Conservation (phyloP, 2,797 vertebrate species). For the Lerista edwardsae region DNA sequence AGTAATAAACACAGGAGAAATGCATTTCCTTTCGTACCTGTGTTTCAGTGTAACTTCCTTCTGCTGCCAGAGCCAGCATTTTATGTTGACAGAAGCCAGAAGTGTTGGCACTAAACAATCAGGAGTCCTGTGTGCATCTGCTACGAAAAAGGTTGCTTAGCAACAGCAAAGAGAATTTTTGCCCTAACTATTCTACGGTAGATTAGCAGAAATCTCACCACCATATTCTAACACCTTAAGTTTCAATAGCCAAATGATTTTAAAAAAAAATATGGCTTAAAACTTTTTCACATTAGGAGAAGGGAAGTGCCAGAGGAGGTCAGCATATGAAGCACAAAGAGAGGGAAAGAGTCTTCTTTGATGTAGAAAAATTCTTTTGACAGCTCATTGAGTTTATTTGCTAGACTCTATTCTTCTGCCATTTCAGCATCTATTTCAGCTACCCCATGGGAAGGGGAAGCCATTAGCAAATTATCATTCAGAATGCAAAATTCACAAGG, state of each 20-base stretch:
- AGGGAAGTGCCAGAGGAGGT: conserved; percentile 55
- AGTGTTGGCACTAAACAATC: conserved; percentile 67
- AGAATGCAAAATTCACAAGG: conserved; percentile 72
- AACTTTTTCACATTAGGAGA: conserved; percentile 37
- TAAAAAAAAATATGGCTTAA: conserved; percentile 38
- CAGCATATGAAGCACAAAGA: conserved; percentile 58
- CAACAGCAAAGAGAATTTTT: conserved; percentile 81
- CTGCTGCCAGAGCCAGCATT: conserved; percentile 30
- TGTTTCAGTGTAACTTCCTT: conserved; percentile 39
- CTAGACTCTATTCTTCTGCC: conserved; percentile 71
- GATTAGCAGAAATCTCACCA: conserved; percentile 72
- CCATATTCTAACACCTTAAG: conserved; percentile 64
- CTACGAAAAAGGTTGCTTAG: conserved; percentile 77
- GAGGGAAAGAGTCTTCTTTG: conserved; percentile 65
- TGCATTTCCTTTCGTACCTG: conserved; percentile 13
- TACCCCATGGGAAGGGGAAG: conserved; percentile 67
- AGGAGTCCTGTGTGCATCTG: conserved; percentile 72
- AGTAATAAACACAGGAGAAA: conserved; percentile 41
- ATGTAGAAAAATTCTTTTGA: conserved; percentile 74
- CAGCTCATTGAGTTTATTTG: conserved; percentile 78
- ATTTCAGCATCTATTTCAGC: conserved; percentile 73
- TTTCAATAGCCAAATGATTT: conserved; percentile 56
- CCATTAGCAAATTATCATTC: conserved; percentile 75
- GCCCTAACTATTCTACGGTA: conserved; percentile 66
- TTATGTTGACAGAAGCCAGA: conserved; percentile 62